These are phyloP conservation scores for Colius striatus DNA, from an alignment of 2,113 vertebrate genomes.

Conservation along the genomic window DNA sequence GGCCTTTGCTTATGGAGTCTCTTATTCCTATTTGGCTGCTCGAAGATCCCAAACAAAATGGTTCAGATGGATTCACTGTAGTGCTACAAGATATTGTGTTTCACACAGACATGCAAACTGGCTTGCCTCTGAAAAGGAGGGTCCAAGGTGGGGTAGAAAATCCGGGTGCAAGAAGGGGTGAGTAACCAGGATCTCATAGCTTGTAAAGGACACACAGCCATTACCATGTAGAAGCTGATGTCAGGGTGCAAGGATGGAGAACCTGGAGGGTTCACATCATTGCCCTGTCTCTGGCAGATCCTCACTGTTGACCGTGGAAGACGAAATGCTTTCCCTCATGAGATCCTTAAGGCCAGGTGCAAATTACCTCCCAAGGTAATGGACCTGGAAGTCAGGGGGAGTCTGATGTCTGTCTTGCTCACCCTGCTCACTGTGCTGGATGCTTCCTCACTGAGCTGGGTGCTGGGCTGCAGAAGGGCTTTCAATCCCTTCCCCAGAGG, in stretches of 20 bases:
- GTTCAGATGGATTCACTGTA: neutral
- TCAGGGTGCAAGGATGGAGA: neutral
- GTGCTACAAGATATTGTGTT: neutral
- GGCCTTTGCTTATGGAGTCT: neutral
- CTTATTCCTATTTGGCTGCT: neutral
- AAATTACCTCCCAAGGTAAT: neutral
- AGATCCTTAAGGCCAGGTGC: neutral
- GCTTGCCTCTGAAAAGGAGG: neutral
- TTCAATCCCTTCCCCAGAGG: neutral
- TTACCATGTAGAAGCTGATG: neutral
- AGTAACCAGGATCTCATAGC: neutral
- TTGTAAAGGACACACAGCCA: fast-evolving
- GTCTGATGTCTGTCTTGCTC: neutral
- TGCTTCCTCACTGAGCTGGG: neutral
- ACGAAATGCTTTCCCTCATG: neutral
- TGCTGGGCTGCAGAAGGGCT: neutral
- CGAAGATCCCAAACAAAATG: fast-evolving
- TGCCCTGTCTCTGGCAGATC: neutral
- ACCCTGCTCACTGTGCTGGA: neutral
- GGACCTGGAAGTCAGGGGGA: neutral
- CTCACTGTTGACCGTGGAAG: neutral
- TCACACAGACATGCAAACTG: fast-evolving
- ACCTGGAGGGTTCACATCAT: neutral
- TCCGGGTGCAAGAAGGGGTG: neutral
- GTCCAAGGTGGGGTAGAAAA: neutral